phyloP scores from a whole-genome alignment of 30 jellyfish, hydroid and myxozoan species.

The Aurelia aurita region DNA sequence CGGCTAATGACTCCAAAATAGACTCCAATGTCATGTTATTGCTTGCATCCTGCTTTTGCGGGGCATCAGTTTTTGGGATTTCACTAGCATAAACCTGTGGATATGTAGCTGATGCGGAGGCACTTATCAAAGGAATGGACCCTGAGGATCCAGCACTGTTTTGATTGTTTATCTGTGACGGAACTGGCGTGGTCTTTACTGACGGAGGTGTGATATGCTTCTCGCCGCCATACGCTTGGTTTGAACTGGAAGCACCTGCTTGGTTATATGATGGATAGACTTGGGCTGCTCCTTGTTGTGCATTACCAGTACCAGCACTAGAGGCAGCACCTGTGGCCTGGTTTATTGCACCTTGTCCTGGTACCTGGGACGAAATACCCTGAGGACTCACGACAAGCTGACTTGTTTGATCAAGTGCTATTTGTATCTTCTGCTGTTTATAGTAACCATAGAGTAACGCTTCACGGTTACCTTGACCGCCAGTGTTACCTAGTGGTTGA shows the following conservation, averaged over 20 bases:
- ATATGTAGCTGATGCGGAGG: constrained; percentile 12
- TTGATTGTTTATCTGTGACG: constrained; percentile 14
- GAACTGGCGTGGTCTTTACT: constrained; percentile 28
- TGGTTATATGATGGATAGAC: not conserved
- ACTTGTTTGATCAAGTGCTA: constrained; percentile 40
- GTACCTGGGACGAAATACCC: not conserved
- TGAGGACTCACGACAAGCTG: not conserved
- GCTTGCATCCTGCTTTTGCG: not conserved
- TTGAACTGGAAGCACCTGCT: not conserved
- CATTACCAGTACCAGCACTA: not conserved
- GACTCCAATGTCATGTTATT: constrained; percentile 36
- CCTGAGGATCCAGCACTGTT: not conserved
- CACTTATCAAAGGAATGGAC: constrained; percentile 9
- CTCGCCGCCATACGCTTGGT: not conserved
- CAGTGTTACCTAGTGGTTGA: no score
- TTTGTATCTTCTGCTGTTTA: constrained; percentile 64
- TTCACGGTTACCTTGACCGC: constrained; percentile 14
- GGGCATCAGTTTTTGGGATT: not conserved
- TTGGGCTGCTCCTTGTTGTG: not conserved
- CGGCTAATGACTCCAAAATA: constrained; percentile 41
- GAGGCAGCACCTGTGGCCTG: no score
- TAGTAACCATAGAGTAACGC: constrained; percentile 36
- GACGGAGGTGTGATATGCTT: constrained; percentile 41
- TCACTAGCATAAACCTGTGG: not conserved
- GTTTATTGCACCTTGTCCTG: not conserved